Conservation (phyloP, 2,113 vertebrate species). For the Neolamprologus caudopunctatus region DNA sequence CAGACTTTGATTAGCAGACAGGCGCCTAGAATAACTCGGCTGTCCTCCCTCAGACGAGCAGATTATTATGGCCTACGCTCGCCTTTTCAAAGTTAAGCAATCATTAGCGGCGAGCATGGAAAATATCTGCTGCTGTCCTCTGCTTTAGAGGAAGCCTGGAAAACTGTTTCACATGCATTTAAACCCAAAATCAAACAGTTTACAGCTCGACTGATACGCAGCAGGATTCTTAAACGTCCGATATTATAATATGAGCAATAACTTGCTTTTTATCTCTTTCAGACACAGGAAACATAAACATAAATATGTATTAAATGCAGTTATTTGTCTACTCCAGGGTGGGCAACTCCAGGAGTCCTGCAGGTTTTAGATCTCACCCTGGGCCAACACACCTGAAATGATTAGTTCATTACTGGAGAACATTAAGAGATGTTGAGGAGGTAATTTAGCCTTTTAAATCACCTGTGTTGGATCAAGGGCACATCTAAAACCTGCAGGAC, state of each 20-base stretch:
- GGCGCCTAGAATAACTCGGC: neutral
- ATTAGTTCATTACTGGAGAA: neutral
- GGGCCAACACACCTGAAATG: neutral
- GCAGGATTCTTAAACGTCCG: neutral
- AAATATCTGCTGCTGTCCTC: neutral
- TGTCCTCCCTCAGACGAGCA: neutral
- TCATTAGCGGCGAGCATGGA: neutral
- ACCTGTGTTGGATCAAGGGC: neutral
- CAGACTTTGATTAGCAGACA: neutral
- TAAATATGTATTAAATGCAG: neutral
- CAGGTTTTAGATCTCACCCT: neutral
- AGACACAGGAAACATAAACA: neutral
- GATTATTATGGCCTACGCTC: neutral
- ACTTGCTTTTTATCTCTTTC: neutral
- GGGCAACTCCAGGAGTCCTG: neutral
- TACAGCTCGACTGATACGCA: neutral
- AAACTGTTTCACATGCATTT: neutral
- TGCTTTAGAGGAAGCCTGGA: accelerated
- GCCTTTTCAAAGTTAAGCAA: neutral
- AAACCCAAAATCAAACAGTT: neutral
- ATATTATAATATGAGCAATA: neutral
- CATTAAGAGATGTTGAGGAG: neutral
- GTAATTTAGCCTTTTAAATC: neutral
- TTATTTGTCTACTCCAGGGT: neutral
- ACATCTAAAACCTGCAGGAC: neutral